These are phyloP conservation scores for Dendrolimus houi DNA, from an alignment of 2,888 invertebrate species.

Conservation along the genomic window DNA sequence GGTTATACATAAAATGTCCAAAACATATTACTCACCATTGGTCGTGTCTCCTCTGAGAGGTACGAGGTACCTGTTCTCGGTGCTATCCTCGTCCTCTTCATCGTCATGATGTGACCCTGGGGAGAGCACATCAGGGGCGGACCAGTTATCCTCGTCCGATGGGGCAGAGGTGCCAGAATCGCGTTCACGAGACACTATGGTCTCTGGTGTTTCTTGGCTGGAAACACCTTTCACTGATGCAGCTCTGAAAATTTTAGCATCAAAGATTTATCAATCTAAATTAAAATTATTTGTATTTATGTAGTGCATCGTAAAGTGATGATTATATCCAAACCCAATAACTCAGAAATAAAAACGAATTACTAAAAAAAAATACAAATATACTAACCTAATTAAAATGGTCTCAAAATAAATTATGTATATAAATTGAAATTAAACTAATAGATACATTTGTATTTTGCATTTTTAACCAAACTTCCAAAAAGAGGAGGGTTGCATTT, in stretches of 20 bases:
- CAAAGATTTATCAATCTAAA: too few species aligned
- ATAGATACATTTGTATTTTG: too few species aligned
- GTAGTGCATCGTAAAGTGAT: too few species aligned
- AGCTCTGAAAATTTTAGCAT: constrained; percentile 32
- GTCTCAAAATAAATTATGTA: too few species aligned
- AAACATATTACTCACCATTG: constrained; percentile 19
- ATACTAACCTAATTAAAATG: too few species aligned
- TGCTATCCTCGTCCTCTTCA: constrained; percentile 30
- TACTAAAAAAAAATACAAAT: too few species aligned
- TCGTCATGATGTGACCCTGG: constrained; percentile 55
- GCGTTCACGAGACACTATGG: constrained; percentile 9
- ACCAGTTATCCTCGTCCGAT: constrained; percentile 31
- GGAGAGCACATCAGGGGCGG: constrained; percentile 55
- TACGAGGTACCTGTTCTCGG: constrained; percentile 35
- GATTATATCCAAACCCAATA: too few species aligned
- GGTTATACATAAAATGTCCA: not conserved
- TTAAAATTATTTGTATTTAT: too few species aligned
- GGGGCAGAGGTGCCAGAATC: constrained; percentile 16
- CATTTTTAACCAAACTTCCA: too few species aligned
- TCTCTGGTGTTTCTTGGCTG: constrained; percentile 25
- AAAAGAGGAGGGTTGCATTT: too few species aligned
- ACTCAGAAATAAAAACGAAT: not conserved
- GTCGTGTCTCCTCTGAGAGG: constrained; percentile 35
- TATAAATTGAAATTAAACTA: too few species aligned
- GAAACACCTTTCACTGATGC: constrained; percentile 48